Base-by-base conservation (phyloP, 2,888 invertebrate genomes). In the Himalopsyche tibetana region DNA sequence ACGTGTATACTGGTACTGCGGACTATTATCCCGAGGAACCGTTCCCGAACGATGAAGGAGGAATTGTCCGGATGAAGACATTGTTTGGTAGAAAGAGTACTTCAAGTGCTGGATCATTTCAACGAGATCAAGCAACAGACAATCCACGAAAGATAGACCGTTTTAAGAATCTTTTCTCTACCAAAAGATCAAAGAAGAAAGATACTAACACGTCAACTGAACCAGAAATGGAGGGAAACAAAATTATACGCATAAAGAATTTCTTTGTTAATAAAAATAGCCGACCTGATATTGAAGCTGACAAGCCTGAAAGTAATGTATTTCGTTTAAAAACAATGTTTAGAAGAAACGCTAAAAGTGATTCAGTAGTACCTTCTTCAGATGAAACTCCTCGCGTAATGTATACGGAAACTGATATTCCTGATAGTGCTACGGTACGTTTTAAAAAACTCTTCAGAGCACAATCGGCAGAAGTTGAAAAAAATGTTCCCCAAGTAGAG, bases 231-330 rank as follows among this genome's bases (percentile, higher is more conserved):
- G 80, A 82, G 55, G 84, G 82, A 15, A 85, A 69, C 36, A 83
- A 85, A 82, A 87, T 87, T 9, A 55, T 88, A 11, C 79, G 87
- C 5, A 87, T 88, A 87, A 88, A 82, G 80, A 86, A 87, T 15
- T 82, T 88, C 17, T 88, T 88, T 51, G 86, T 82, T 19, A 83
- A 85, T 55, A 84, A 36, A 79, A 19, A 51, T 12, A n/a, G 11
- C 2, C n/a, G 19, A 3, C 42, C 51, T 19, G 45, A 80, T 5
- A 51, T 80, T 17, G 80, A 80, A 80, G 45, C 42, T 42, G 40
- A 42, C 42, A n/a, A 19, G 19, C 11, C 80, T 42, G 80, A 82
- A 83, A 45, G 19, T 45, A 83, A 80, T 12, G 51, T 55, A 15
- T 63, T 56, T 19, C 83, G 85, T 17, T 55, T 87, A 4, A 86